Conservation (phyloP, 2,888 invertebrate genomes). For the Helobdella robusta region DNA sequence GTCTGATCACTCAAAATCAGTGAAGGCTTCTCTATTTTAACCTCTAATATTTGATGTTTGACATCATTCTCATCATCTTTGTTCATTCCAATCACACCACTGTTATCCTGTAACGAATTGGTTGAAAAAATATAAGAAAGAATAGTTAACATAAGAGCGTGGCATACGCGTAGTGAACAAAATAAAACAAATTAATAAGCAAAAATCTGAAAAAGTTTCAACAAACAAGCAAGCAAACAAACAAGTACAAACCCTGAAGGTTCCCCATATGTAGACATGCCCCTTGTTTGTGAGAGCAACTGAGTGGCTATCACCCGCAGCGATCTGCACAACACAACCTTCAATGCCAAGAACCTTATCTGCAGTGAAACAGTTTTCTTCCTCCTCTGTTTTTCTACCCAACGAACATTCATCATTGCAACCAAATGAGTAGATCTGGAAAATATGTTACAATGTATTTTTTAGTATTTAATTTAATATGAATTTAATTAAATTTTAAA, state of each 20-base stretch:
- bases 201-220: no score
- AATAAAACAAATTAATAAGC: no score
- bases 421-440: conserved; percentile 80
- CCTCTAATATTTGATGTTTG: not conserved
- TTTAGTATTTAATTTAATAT: no score
- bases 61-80: not conserved
- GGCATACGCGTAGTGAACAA: no score
- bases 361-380: conserved; percentile 65
- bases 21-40: conserved; percentile 52
- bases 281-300: conserved; percentile 66
- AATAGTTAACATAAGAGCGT: no score
- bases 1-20: conserved; percentile 51
- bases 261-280: conserved; percentile 83
- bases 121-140: no score
- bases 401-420: conserved; percentile 95
- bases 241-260: no score
- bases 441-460: no score
- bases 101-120: no score
- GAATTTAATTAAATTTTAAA: no score
- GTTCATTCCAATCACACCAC: conserved; percentile 16
- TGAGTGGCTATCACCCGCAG: conserved; percentile 70
- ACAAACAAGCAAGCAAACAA: no score
- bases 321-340: conserved; percentile 55
- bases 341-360: conserved; percentile 53
- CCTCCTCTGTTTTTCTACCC: conserved; percentile 66